Evolutionary conservation across 2,888 invertebrate species (phyloP), one percentile per base, ranked within the genome.

Genomic region (Sinelater perroti): DNA sequence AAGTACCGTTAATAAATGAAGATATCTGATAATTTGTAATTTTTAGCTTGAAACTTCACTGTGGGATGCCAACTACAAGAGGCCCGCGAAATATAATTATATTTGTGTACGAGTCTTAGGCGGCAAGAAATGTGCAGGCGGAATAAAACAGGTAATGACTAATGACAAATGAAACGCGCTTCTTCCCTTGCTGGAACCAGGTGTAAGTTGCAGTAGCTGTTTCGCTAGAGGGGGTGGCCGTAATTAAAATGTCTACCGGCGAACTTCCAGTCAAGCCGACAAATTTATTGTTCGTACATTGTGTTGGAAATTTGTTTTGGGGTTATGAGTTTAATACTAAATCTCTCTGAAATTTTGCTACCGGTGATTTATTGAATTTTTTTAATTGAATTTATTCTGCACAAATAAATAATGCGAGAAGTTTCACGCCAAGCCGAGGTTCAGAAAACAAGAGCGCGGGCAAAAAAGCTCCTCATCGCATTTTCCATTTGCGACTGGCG

Each of bases 181-280:
- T 61, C 49, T 56, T 56, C 61, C 54, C 57, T 50, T 47, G 20
- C 38, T 40, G 60, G 63, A 63, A 65, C 53, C 65, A 63, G 63
- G 65, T 63, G 65, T 57, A 50, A 62, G 61, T 64, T 58, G 55
- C 58, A 55, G 49, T 56, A 64, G 53, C 60, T 60, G 61, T 61
- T 65, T 61, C 67, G 62, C 63, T 65, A 61, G 65, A 65, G 44
- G 70, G 71, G 71, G 66, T 63, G 64, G 62, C 66, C 67, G 75
- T 77, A 77, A 77, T 77, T 77, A 77, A 77, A 77, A 76, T 74
- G 76, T 77, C 76, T 73, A 67, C 70, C 65, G 62, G 72, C 71
- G 69, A 71, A 70, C 70, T 72, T 70, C 71, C 74, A 71, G 73
- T 73, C 73, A 73, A 71, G 71, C 70, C 68, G 72, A 74, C 70